Conservation (phyloP, 2,113 vertebrate species). For the Tinamus guttatus region DNA sequence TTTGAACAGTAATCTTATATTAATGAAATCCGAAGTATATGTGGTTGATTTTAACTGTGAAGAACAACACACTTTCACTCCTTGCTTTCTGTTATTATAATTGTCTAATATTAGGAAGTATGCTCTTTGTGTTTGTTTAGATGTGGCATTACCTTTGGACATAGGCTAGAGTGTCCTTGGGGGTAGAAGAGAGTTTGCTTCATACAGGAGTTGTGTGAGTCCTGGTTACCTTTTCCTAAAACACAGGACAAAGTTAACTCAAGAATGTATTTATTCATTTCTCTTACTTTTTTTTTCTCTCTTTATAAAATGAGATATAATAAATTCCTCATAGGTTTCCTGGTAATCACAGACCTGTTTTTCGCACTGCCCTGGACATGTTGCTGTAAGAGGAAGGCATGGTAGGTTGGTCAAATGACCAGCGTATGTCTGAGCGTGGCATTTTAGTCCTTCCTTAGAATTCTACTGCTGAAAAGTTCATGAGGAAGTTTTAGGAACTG, state of each 20-base stretch:
- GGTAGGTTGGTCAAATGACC: background rate
- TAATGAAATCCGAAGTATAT: background rate
- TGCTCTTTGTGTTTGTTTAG: background rate
- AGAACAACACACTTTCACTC: background rate
- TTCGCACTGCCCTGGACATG: background rate
- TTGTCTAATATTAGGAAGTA: background rate
- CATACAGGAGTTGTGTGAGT: fast-evolving
- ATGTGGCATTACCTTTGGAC: background rate
- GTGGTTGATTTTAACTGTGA: background rate
- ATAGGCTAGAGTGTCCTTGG: background rate
- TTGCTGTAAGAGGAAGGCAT: background rate
- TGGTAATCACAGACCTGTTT: background rate
- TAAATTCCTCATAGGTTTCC: background rate
- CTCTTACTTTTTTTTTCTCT: too few relatives aligned
- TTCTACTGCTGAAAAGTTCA: background rate
- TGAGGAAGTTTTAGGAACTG: background rate
- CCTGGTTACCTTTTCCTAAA: background rate
- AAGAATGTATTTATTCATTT: background rate
- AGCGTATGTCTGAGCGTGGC: background rate
- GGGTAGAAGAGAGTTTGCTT: background rate
- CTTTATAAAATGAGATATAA: background rate
- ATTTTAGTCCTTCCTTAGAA: background rate
- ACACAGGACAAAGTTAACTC: background rate
- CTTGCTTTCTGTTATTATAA: background rate
- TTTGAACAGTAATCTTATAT: background rate